Evolutionary conservation across 2,113 vertebrate genomes (phyloP).

Genomic region (Thunnus thynnus): DNA sequence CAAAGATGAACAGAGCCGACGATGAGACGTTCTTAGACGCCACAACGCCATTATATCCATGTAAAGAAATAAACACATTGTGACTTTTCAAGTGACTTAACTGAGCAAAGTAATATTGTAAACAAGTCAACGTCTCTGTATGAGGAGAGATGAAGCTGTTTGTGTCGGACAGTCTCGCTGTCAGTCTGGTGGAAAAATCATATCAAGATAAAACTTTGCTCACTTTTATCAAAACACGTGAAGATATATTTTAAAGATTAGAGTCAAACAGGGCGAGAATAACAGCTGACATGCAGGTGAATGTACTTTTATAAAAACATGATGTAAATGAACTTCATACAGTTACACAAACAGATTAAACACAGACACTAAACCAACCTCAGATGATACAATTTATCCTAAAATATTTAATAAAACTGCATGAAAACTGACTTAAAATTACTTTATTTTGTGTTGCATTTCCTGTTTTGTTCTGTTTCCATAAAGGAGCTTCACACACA

Average conservation of each 20-base stretch:
- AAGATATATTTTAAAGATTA: background rate
- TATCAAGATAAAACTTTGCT: conserved; percentile 1
- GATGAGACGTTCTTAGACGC: conserved; percentile 61
- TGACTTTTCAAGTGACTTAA: conserved; percentile 52
- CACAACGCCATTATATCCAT: conserved; percentile 11
- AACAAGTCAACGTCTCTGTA: background rate
- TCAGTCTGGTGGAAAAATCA: conserved; percentile 8
- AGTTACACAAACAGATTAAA: background rate
- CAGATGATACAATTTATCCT: background rate
- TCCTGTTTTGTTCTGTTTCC: too few relatives aligned
- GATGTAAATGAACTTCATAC: background rate
- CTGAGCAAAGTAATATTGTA: conserved; percentile 41
- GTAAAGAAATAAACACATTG: conserved; percentile 61
- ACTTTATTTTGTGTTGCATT: too few relatives aligned
- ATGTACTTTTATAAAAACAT: conserved; percentile 25
- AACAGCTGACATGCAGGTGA: background rate
- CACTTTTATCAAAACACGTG: conserved; percentile 12
- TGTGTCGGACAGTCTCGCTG: background rate
- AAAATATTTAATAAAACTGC: background rate
- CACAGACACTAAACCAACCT: background rate
- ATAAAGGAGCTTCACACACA: too few relatives aligned
- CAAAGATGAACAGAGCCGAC: conserved; percentile 90
- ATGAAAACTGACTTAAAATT: too few relatives aligned
- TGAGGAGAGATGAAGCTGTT: conserved; percentile 5
- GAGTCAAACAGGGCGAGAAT: background rate